A percentile compares a stretch with the other conserved stretches of the same genome.
Evolutionary conservation across 2,888 invertebrate genomes (phyloP).

Genomic region (Drosophila seclusa): DNA sequence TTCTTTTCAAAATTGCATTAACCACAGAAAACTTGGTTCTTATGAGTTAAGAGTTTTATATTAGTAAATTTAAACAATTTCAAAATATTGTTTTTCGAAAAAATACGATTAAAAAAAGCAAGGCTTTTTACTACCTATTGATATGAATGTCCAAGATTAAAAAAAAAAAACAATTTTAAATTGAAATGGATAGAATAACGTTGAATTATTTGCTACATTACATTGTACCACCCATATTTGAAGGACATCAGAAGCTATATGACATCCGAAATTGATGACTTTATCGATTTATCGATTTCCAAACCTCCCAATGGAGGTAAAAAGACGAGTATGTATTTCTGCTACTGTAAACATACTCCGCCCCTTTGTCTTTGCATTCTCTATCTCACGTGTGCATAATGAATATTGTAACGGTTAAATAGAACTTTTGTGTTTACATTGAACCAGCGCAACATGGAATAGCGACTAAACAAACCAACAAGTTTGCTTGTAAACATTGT

Average conservation of each 20-base stretch:
- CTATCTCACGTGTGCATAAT: background rate
- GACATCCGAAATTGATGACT: background rate
- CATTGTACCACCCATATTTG: background rate
- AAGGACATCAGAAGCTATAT: background rate
- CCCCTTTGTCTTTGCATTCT: background rate
- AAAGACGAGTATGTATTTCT: background rate
- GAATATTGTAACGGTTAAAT: background rate
- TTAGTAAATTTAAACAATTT: too few species aligned
- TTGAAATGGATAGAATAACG: background rate
- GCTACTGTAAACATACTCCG: background rate
- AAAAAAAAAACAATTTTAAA: background rate
- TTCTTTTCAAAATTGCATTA: too few species aligned
- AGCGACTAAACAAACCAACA: background rate
- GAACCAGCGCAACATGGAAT: background rate
- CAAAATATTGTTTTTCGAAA: too few species aligned
- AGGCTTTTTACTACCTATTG: background rate
- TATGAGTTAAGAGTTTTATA: too few species aligned
- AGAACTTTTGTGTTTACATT: background rate
- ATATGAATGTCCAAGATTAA: background rate
- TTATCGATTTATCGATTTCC: background rate
- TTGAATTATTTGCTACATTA: background rate
- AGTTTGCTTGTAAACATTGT: background rate
- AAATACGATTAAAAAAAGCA: background rate
- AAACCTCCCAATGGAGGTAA: background rate
- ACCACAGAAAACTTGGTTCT: too few species aligned